Percentiles rank a stretch among this genome's conserved stretches.
Evolutionary conservation across 2,113 vertebrate species (phyloP).

Genomic region (Bubo blakistoni): DNA sequence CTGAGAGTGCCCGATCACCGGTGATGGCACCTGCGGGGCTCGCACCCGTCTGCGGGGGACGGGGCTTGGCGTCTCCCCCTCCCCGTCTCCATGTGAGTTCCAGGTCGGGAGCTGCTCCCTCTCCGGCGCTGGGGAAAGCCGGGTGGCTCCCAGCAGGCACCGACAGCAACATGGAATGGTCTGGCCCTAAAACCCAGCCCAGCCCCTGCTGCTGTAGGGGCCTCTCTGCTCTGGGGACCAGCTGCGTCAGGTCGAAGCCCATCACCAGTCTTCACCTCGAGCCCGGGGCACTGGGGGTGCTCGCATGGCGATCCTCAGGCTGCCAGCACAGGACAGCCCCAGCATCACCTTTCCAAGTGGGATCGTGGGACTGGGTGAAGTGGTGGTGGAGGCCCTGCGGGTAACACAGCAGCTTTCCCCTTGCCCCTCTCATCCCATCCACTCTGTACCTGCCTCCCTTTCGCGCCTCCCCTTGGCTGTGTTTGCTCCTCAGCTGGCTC

Average conservation of each 20-base stretch:
- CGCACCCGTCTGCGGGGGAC: fast-evolving
- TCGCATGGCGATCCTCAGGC: fast-evolving
- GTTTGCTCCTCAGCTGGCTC: neutral
- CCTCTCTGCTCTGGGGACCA: neutral
- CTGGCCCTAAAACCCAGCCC: neutral
- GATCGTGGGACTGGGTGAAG: neutral
- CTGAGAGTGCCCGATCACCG: neutral
- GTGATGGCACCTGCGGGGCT: neutral
- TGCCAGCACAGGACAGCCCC: neutral
- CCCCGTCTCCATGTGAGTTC: fast-evolving
- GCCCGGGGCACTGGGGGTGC: neutral
- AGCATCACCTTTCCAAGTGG: neutral
- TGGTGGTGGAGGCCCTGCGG: neutral
- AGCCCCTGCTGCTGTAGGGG: neutral
- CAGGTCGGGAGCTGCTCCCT: neutral
- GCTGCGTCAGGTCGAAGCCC: neutral
- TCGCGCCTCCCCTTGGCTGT: neutral
- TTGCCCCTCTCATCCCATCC: fast-evolving
- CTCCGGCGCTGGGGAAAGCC: neutral
- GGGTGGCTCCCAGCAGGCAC: neutral
- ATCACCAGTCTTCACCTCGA: neutral
- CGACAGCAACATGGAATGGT: fast-evolving
- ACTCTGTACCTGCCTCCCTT: neutral
- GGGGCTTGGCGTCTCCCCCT: fast-evolving
- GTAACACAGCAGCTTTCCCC: neutral